phyloP scores from a whole-genome alignment of 2,797 vertebrate genomes.

The Pseudochromis fuscus region DNA sequence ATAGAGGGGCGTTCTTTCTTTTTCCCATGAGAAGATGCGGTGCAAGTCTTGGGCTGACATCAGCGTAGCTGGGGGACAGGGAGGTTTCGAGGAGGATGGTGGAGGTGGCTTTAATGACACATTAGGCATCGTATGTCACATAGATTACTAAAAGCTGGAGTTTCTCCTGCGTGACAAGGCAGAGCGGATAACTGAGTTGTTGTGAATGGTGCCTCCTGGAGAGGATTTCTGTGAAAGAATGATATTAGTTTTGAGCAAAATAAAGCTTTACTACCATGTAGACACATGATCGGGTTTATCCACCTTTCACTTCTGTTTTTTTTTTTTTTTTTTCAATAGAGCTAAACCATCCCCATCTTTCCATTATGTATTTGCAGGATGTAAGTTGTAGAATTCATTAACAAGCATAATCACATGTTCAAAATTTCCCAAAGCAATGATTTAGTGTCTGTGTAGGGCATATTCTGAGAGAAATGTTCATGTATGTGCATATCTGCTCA shows the following conservation, averaged over 20 bases:
- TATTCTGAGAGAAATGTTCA: slow-evolving; percentile 42
- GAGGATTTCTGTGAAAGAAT: slow-evolving; percentile 51
- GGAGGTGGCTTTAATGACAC: slow-evolving; percentile 74
- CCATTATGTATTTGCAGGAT: not conserved
- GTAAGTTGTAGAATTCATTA: too few species aligned
- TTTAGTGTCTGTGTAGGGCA: slow-evolving; percentile 4
- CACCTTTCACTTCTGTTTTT: too few species aligned
- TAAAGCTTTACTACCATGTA: slow-evolving; percentile 35
- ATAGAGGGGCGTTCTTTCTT: slow-evolving; percentile 67
- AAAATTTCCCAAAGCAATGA: not conserved
- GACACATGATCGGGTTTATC: slow-evolving; percentile 37
- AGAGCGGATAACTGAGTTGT: slow-evolving; percentile 36
- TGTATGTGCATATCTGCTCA: slow-evolving; percentile 51
- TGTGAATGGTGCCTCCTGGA: slow-evolving; percentile 49
- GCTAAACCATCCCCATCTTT: slow-evolving; percentile 1
- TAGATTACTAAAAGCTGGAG: slow-evolving; percentile 57
- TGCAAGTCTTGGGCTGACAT: slow-evolving; percentile 67
- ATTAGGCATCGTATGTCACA: slow-evolving; percentile 62
- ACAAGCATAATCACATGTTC: not conserved
- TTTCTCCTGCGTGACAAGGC: slow-evolving; percentile 63
- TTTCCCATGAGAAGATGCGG: slow-evolving; percentile 78
- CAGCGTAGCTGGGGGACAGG: slow-evolving; percentile 66
- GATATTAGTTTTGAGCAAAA: slow-evolving; percentile 37
- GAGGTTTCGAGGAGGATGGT: slow-evolving; percentile 56
- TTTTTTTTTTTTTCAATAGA: slow-evolving; percentile 12